Base-by-base conservation (phyloP, 2,113 vertebrate species). In the Eretmochelys imbricata region DNA sequence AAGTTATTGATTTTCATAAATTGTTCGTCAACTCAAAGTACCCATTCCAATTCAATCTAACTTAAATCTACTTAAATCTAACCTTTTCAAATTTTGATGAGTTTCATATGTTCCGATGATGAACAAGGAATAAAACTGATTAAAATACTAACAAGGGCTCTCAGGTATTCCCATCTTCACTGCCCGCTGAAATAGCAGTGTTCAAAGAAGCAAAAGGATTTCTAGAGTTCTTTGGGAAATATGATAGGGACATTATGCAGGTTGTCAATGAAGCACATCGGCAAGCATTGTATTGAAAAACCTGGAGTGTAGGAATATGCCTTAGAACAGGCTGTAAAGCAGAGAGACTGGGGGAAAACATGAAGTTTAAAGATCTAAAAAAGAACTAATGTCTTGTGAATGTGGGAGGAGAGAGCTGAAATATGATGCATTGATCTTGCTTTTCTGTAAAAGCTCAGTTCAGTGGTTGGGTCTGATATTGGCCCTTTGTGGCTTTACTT, bases 221-320 rank as follows among this genome's bases (percentile, higher is more conserved):
- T 93, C 95, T 97, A 65, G 84, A 88, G 86, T 97, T 97, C 95
- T 96, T 87, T 92, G 82, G 89, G 82, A 91, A 76, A 3, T 49
- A 10, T 92, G 89, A 91, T 84, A 95, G 94, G 86, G 79, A 95
- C 91, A 13, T 57, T 5, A 0, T 88, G 91, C 87, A 55, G 88
- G 91, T 80, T 65, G 79, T 22, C 87, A 93, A 93, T 94, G 95
- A 96, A 91, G 72, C 51, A 24, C 92, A 96, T 97, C 78, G 96
- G 92, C 87, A 91, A 24, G 81, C 85, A 95, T 96, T 97, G 96
- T 97, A 91, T 53, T 62, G 54, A 80, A 85, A 82, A 92, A 89
- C 95, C 80, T 85, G 80, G 96, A 96, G 85, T 97, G 93, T 97
- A 96, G 96, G 96, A 97, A 96, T 85, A 79, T 80, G 84, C 46